Base-by-base conservation (phyloP, 2,113 vertebrate species). In the Laticauda laticaudata region DNA sequence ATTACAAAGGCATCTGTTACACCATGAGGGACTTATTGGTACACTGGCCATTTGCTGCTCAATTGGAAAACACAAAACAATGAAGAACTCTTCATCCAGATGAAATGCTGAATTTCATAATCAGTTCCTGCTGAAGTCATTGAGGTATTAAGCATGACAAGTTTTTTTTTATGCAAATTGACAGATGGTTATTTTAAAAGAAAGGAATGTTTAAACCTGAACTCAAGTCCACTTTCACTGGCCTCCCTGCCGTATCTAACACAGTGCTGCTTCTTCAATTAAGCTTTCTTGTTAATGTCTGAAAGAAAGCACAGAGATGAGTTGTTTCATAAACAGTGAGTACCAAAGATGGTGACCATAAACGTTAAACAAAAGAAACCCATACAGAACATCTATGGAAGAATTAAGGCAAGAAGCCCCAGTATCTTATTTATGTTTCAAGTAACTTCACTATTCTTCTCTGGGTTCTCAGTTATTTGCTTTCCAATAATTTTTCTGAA, bases 1-100 rank as follows among this genome's bases (percentile, higher is more conserved):
- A 95, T 94, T 94, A 94, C 69, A 95, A 96, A 96, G 91, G 93
- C 94, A 96, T 95, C 94, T 96, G 93, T 94, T 96, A 93, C 69
- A 88, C 92, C 93, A 88, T 81, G 93, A 95, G 93, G 92, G 94
- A 95, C 59, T 92, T 86, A 43, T 14, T 92, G 92, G 64, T 94
- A 92, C 39, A 92, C 92, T 88, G 89, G 92, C 75, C 69, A 92
- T 87, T 93, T 95, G 91, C 92, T 86, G 56, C 93, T 92, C 90
- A 89, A 91, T 69, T 95, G 94, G 94, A 94, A 96, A 97, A 95
- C 26, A 85, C 56, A 45, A 90, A 92, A 61, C 2, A 0, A 92
- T 90, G 90, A 54, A 93, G 81, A 93, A 0, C 0, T 69, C 90
- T 96, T 95, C 85, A 86, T 95, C 29, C n/a, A 45, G 51, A 26